phyloP scores from a whole-genome alignment of 2,113 vertebrate species.

The Grantiella picta region DNA sequence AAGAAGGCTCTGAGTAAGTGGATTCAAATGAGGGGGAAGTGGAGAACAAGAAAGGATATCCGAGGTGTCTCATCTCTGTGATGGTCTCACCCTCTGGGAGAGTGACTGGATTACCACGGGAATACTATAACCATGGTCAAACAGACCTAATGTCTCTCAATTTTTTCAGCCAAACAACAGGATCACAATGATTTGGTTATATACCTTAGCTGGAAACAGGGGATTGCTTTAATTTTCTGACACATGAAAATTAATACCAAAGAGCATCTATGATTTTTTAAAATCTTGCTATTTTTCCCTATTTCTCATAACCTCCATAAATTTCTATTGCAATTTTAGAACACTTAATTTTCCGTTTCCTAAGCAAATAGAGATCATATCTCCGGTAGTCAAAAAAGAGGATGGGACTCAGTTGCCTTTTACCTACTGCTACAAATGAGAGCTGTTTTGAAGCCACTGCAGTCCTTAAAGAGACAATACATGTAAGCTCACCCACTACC shows the following conservation, averaged over 20 bases:
- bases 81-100: background rate
- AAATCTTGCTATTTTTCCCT: background rate
- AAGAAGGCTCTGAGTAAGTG: background rate
- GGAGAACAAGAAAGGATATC: background rate
- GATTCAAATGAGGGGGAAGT: background rate
- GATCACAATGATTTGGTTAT: background rate
- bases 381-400: background rate
- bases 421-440: background rate
- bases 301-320: background rate
- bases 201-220: background rate
- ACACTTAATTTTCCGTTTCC: background rate
- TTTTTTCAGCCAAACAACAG: background rate
- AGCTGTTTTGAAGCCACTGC: background rate
- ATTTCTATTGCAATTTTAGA: background rate
- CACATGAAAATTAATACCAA: conserved; percentile 9
- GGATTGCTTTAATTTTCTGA: background rate
- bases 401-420: background rate
- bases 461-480: background rate
- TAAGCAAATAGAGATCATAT: background rate
- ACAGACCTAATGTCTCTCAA: background rate
- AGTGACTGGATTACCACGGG: background rate
- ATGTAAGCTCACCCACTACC: background rate
- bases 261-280: background rate
- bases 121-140: background rate
- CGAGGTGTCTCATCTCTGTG: background rate